Base-by-base conservation (phyloP, 2,888 invertebrate species). In the Ctena decussata region DNA sequence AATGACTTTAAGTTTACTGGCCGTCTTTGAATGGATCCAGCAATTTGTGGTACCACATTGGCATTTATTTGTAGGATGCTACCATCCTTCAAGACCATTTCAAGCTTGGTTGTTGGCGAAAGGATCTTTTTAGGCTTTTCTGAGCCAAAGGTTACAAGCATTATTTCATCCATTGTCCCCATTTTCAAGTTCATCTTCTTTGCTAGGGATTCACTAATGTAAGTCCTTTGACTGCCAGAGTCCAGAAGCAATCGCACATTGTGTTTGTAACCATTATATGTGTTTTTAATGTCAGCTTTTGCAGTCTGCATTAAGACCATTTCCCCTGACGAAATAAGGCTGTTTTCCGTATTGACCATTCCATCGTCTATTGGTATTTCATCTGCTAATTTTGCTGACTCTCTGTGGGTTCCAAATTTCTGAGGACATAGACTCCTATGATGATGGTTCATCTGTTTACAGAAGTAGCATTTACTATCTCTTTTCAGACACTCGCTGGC, bases 241-340 rank as follows among this genome's bases (percentile, higher is more conserved):
- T 77, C 82, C 30, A 82, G 18, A 24, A 77, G 65, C 37, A 82
- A 18, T 24, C 77, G 44, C 0, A 46, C 41, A 21, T 27, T 39
- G 27, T 41, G 32, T 12, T 21, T 46, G n/a, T n/a, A n/a, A n/a
- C n/a, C n/a, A n/a, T n/a, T n/a, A n/a, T 18, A 15, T 72, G 15
- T n/a, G 35, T 39, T 39, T 76, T 72, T 81, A 77, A 30, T n/a
- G 57, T n/a, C n/a, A n/a, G n/a, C n/a, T n/a, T n/a, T n/a, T n/a
- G 32, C 49, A 32, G 41, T 81, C 37, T 81, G 80, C 75, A 81
- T 81, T 1, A 76, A 24, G 6, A 76, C 75, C 49, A 76, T 80
- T 76, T 80, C 80, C 46, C 72, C 72, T 30, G 72, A 72, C n/a
- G 80, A 46, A 53, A 80, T 37, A 80, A 80, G 74, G 41, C 60